Percentiles rank a stretch among this genome's conserved stretches.
Conservation (phyloP, 2,888 invertebrate genomes). For the Formica aserva region DNA sequence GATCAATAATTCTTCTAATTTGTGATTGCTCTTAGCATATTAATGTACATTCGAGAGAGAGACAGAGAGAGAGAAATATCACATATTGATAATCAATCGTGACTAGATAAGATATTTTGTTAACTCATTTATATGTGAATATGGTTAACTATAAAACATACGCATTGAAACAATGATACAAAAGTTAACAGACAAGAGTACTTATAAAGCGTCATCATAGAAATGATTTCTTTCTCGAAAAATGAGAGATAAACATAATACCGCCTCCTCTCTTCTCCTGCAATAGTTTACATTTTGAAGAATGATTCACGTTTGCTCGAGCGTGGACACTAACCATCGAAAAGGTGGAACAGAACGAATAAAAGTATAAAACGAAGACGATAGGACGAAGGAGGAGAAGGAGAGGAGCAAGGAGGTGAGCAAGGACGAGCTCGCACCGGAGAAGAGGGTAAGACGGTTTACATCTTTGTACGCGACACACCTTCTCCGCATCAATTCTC, state of each 20-base stretch:
- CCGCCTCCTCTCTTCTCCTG: background rate
- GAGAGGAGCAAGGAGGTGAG: conserved; percentile 11
- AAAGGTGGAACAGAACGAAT: conserved; percentile 38
- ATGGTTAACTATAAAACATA: background rate
- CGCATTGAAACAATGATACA: background rate
- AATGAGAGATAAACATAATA: conserved; percentile 20
- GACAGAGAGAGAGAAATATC: background rate
- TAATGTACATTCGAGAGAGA: background rate
- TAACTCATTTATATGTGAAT: background rate
- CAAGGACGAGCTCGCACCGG: conserved; percentile 24
- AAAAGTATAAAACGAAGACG: conserved; percentile 38
- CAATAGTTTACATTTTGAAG: conserved; percentile 21
- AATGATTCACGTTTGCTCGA: conserved; percentile 33
- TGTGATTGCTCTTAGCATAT: background rate
- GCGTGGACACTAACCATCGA: conserved; percentile 32
- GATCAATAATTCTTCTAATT: background rate
- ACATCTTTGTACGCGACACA: conserved; percentile 64
- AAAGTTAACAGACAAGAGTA: conserved; percentile 1
- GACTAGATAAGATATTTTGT: conserved; percentile 1
- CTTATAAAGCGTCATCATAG: background rate
- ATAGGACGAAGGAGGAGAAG: background rate
- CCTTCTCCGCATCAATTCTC: conserved; percentile 57
- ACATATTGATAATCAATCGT: background rate
- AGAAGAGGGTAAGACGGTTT: conserved; percentile 56
- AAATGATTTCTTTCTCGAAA: background rate